Percentiles rank a stretch among this genome's conserved stretches.
Evolutionary conservation across 2,113 vertebrate genomes (phyloP).

Genomic region (Mustela nigripes): DNA sequence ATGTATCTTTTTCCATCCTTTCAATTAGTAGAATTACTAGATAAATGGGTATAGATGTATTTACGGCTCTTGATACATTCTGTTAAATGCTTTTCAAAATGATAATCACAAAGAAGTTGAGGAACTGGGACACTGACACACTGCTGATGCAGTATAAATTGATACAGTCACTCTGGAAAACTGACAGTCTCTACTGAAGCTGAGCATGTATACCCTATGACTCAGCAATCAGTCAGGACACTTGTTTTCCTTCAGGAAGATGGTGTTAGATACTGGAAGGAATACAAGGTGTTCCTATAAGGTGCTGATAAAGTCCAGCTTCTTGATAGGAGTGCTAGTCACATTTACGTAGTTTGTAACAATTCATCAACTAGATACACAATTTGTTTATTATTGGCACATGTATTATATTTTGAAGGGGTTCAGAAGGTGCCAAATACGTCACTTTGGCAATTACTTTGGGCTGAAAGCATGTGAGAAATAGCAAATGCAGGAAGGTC

Average conservation of each 20-base stretch:
- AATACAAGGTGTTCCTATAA: neutral
- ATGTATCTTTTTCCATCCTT: neutral
- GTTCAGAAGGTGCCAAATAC: neutral
- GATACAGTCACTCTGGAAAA: neutral
- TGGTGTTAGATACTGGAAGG: neutral
- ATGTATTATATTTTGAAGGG: neutral
- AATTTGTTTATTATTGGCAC: neutral
- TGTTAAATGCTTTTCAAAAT: conserved; percentile 57
- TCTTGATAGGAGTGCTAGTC: neutral
- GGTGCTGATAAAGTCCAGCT: neutral
- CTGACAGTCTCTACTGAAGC: neutral
- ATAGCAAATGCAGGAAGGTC: neutral
- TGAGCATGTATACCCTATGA: neutral
- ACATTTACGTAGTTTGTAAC: neutral
- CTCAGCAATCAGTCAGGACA: neutral
- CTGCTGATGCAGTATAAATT: neutral
- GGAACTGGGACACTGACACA: neutral
- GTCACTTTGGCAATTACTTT: neutral
- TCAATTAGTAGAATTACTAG: conserved; percentile 34
- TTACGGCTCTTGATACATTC: conserved; percentile 19
- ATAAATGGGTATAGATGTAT: neutral
- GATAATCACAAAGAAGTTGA: neutral
- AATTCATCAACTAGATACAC: neutral
- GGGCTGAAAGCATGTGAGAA: neutral
- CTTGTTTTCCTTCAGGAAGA: neutral